These are phyloP conservation scores for Latheticus oryzae DNA, from an alignment of 2,888 invertebrate genomes.

Conservation along the genomic window DNA sequence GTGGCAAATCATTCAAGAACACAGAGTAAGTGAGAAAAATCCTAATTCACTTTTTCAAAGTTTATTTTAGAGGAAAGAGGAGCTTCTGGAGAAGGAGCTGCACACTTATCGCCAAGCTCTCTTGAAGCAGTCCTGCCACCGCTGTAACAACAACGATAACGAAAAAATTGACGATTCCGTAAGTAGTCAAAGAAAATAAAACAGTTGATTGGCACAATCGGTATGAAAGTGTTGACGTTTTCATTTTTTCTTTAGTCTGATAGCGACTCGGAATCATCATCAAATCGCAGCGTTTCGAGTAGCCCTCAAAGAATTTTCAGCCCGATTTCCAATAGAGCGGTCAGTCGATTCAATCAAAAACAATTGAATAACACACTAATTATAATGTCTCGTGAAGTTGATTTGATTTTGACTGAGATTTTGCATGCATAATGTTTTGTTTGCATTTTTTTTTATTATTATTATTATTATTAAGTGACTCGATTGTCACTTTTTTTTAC, in stretches of 20 bases:
- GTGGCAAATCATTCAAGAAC: conserved; percentile 84
- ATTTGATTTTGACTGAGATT: conserved; percentile 21
- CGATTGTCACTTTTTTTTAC: too few relatives aligned
- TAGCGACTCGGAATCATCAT: conserved; percentile 48
- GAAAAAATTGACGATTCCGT: conserved; percentile 71
- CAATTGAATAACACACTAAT: conserved; percentile 31
- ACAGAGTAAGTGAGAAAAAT: conserved; percentile 70
- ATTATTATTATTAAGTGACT: too few relatives aligned
- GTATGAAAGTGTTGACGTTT: conserved; percentile 12
- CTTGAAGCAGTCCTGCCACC: conserved; percentile 74
- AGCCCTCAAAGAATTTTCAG: conserved; percentile 46
- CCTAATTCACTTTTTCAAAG: not conserved
- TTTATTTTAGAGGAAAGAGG: conserved; percentile 76
- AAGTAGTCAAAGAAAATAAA: too few relatives aligned
- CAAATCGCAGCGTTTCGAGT: conserved; percentile 43
- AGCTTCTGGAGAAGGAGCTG: conserved; percentile 81
- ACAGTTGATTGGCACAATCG: not conserved
- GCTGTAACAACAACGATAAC: conserved; percentile 70
- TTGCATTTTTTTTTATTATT: conserved; percentile 19
- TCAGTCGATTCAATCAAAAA: conserved; percentile 54
- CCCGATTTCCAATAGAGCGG: conserved; percentile 49
- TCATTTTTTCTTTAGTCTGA: conserved; percentile 45
- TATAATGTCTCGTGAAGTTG: too few relatives aligned
- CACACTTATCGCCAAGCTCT: conserved; percentile 82
- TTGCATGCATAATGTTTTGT: conserved; percentile 22